Percentiles rank a stretch among this genome's conserved stretches.
phyloP scores from a whole-genome alignment of 2,888 invertebrate species.

The Anaspis maculata region DNA sequence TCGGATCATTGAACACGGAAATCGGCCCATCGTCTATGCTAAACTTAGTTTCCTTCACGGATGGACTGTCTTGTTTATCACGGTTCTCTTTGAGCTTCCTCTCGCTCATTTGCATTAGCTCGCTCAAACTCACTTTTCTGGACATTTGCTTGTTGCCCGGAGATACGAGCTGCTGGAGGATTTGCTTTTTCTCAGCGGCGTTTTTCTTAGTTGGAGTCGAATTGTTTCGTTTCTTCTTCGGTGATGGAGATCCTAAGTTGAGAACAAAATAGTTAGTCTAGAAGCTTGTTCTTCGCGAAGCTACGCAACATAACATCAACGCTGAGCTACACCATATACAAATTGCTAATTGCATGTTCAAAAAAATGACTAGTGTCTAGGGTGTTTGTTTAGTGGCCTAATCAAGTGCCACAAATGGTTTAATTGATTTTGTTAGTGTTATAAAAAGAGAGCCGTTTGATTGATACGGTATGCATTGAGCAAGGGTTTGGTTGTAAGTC shows the following conservation, averaged over 20 bases:
- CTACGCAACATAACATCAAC: background rate
- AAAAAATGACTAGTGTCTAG: no score
- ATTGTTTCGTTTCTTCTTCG: conserved; percentile 70
- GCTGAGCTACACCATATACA: no score
- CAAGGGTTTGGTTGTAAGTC: no score
- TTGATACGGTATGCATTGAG: no score
- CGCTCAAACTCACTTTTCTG: conserved; percentile 60
- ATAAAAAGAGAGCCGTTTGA: no score
- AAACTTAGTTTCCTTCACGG: conserved; percentile 55
- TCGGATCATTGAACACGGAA: conserved; percentile 55
- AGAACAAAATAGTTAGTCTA: no score
- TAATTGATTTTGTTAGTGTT: no score
- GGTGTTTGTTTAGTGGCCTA: no score
- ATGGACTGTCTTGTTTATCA: conserved; percentile 41
- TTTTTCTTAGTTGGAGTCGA: conserved; percentile 71
- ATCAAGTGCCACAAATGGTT: no score
- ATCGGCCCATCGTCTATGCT: conserved; percentile 39
- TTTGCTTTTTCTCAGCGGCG: conserved; percentile 66
- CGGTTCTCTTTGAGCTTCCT: conserved; percentile 38
- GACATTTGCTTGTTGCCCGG: conserved; percentile 54
- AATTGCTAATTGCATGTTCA: no score
- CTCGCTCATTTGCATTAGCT: conserved; percentile 66
- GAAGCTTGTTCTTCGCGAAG: conserved; percentile 43
- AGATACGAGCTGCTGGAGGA: conserved; percentile 66
- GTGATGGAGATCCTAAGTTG: conserved; percentile 52